Evolutionary conservation across 2,113 vertebrate species (phyloP).

Genomic region (Casuarius casuarius): DNA sequence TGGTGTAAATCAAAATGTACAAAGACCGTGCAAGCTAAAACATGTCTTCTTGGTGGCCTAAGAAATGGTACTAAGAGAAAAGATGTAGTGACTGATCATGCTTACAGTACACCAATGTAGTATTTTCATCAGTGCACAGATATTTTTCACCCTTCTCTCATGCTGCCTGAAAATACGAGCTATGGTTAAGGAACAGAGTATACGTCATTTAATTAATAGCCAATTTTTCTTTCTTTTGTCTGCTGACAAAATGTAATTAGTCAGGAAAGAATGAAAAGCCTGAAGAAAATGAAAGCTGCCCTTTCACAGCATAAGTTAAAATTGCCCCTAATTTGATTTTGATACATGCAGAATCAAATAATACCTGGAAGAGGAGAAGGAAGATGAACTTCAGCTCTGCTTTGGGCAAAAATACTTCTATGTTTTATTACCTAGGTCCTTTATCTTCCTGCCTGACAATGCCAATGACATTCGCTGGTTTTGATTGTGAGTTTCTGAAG

Average conservation of each 20-base stretch:
- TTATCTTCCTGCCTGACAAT: not conserved
- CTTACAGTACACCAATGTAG: not conserved
- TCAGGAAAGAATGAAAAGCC: not conserved
- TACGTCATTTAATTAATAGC: not conserved
- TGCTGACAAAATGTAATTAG: not conserved
- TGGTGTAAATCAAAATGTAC: not conserved
- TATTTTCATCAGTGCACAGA: not conserved
- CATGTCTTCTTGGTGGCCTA: not conserved
- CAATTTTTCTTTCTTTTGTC: not conserved
- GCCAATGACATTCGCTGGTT: not conserved
- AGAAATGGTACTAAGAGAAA: not conserved
- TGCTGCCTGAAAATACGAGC: not conserved
- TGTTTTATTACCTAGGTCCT: not conserved
- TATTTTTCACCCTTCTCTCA: not conserved
- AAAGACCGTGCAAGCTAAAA: not conserved
- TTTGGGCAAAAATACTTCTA: not conserved
- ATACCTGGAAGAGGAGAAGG: not conserved
- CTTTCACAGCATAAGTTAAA: not conserved
- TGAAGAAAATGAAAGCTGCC: not conserved
- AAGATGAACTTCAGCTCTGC: not conserved
- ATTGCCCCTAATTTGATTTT: not conserved
- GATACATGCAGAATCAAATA: not conserved
- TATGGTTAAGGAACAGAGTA: not conserved
- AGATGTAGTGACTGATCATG: not conserved
- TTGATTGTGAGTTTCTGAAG: not conserved